Evolutionary conservation across 2,113 vertebrate genomes (phyloP), one percentile per base, ranked within the genome.

Genomic region (Ctenodactylus gundi): DNA sequence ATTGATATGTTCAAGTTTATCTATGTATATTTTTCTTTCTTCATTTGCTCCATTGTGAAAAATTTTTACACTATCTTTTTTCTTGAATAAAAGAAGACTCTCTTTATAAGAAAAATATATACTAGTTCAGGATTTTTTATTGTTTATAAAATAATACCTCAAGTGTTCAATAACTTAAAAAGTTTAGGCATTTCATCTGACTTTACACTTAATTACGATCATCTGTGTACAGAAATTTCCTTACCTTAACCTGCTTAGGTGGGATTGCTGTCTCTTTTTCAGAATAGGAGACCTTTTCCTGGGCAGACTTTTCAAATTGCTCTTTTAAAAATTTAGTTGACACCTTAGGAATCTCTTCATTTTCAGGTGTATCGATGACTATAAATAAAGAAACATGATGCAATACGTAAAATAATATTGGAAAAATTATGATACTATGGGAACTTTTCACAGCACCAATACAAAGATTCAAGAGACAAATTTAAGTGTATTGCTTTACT

Each of bases 271-370:
- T 76, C 53, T 97, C 96, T 98, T 95, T 97, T 39, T 97, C 96
- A 91, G 97, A 89, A 64, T 93, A 94, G 94, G 81, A 65, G 29
- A 89, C 65, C 23, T 98, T 98, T 94, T 98, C 99, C 90, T 99
- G 99, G 95, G 98, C 98, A 95, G 98, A 98, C 98, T 98, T 99
- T 97, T 99, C 99, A 98, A 99, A 99, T 44, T 98, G 99, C 95
- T 99, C 95, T 92, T 99, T 99, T 97, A 99, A 98, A 97, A 99
- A 98, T 97, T 99, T 99, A 41, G 99, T 98, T 20, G 99, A 99
- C 97, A 99, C 98, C 95, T 98, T 99, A 85, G 99, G 98, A 86
- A 98, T 57, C n/a, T 99, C 99, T 96, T 99, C 98, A 0, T 99
- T 99, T 91, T 97, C 98, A 85, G 98, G 95, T 93, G 97, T 96